A percentile compares a stretch with the other conserved stretches of the same genome.
Conservation (phyloP, 2,797 vertebrate species). For the Acrocephalus scirpaceus region DNA sequence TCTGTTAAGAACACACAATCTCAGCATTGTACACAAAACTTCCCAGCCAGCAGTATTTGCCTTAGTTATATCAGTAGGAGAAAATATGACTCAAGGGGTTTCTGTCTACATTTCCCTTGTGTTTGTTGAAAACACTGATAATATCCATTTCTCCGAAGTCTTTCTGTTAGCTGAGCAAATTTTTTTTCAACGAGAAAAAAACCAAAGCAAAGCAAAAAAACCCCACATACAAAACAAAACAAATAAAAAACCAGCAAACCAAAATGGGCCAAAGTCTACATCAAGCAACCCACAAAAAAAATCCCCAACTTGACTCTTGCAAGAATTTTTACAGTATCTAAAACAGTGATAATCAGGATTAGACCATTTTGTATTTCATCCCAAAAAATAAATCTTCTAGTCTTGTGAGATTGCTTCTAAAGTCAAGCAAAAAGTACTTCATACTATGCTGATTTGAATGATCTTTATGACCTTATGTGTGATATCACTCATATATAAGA, state of each 20-base stretch:
- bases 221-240: background rate
- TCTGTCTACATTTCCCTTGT: background rate
- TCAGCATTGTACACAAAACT: accelerated
- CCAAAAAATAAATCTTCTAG: background rate
- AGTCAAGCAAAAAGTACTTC: background rate
- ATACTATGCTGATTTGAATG: background rate
- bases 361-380: background rate
- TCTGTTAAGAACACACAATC: background rate
- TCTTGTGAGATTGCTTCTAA: background rate
- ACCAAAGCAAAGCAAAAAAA: background rate
- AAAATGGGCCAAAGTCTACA: background rate
- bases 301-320: background rate
- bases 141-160: background rate
- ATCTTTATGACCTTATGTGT: background rate
- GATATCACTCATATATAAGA: background rate
- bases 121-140: background rate
- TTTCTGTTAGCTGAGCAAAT: background rate
- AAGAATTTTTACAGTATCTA: background rate
- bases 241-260: background rate
- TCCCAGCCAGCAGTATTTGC: background rate
- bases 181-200: background rate
- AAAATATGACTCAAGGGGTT: background rate
- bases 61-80: background rate
- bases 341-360: background rate
- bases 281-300: background rate